These are phyloP conservation scores for Drosophila burlai DNA, from an alignment of 1,140 invertebrate species.

Conservation along the genomic window DNA sequence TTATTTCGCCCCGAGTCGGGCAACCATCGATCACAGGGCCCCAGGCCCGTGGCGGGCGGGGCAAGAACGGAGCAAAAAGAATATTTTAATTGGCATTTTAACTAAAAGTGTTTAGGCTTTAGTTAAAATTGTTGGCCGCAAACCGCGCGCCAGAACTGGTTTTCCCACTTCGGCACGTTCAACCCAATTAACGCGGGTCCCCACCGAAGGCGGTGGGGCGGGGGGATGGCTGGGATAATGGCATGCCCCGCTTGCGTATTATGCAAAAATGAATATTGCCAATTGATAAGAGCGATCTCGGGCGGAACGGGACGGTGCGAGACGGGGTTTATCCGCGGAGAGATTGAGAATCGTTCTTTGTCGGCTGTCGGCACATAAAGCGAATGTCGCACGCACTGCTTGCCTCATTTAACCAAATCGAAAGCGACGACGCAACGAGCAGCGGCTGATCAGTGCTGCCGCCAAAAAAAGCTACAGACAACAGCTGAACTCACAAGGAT, in stretches of 20 bases:
- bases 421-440: conserved; percentile 67
- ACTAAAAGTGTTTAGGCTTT: conserved; percentile 85
- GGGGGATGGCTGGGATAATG: conserved; percentile 24
- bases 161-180: conserved; percentile 71
- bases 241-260: conserved; percentile 58
- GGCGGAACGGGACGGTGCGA: background rate
- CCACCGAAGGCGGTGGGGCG: conserved; percentile 19
- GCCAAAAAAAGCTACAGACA: conserved; percentile 55
- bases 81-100: conserved; percentile 85
- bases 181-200: conserved; percentile 79
- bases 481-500: background rate
- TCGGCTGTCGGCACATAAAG: conserved; percentile 76
- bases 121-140: conserved; percentile 81
- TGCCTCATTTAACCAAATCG: conserved; percentile 81
- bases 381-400: conserved; percentile 82
- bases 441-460: conserved; percentile 4
- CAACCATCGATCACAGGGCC: conserved; percentile 73
- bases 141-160: conserved; percentile 56
- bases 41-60: background rate
- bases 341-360: conserved; percentile 44
- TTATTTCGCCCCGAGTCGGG: conserved; percentile 68
- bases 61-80: conserved; percentile 55
- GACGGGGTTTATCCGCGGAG: conserved; percentile 4
- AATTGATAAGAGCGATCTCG: conserved; percentile 60
- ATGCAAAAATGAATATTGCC: conserved; percentile 82